Percentiles rank a stretch among this genome's conserved stretches.
Conservation (phyloP, 2,888 invertebrate species). For the Papilio gigon region DNA sequence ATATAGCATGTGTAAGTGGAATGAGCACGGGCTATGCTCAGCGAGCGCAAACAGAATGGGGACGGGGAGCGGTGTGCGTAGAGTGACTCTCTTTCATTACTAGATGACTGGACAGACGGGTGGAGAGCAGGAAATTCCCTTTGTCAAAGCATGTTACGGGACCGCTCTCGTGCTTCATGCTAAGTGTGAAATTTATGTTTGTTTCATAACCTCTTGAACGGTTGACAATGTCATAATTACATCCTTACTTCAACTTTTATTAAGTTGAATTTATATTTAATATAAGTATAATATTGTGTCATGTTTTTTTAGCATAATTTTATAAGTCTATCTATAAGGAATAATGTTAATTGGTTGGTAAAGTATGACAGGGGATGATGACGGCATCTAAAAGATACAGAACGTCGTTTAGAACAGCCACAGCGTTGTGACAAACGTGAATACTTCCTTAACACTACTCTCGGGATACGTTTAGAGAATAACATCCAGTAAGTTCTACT, state of each 20-base stretch:
- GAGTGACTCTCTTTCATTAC: slow-evolving; percentile 68
- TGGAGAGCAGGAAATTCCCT: slow-evolving; percentile 66
- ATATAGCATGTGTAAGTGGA: slow-evolving; percentile 24
- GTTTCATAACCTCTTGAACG: slow-evolving; percentile 19
- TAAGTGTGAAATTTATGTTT: slow-evolving; percentile 41
- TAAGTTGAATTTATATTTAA: not conserved
- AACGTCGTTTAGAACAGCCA: not conserved
- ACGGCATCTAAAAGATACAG: not conserved
- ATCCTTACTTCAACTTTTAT: not conserved
- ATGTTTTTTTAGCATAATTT: too few species aligned
- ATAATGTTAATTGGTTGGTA: too few species aligned
- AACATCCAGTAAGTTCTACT: too few species aligned
- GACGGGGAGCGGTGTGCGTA: slow-evolving; percentile 47
- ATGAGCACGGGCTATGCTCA: slow-evolving; percentile 49
- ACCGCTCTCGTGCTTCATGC: slow-evolving; percentile 41
- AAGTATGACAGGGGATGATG: not conserved
- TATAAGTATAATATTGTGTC: not conserved
- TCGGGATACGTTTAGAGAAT: not conserved
- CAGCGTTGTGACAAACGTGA: not conserved
- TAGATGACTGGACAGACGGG: slow-evolving; percentile 67
- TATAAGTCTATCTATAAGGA: too few species aligned
- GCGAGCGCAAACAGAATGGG: slow-evolving; percentile 62
- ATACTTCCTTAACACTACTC: not conserved
- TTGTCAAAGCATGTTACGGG: slow-evolving; percentile 61
- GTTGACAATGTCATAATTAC: slow-evolving; percentile 3